These are phyloP conservation scores for Chaetorhynchus papuensis DNA, from an alignment of 2,113 vertebrate genomes.

Conservation along the genomic window DNA sequence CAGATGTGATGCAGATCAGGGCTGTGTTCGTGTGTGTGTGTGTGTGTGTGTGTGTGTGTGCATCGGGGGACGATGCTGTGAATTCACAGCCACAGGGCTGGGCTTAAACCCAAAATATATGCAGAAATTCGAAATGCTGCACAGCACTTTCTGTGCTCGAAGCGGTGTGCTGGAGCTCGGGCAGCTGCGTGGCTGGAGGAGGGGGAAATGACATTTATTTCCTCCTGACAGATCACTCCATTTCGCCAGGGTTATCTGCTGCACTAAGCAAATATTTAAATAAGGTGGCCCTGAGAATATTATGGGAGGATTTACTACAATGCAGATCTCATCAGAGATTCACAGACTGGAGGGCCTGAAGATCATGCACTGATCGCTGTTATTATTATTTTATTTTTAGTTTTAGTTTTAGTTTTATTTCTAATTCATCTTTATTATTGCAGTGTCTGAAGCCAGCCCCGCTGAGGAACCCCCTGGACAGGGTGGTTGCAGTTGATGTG, in stretches of 20 bases:
- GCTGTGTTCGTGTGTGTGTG: not conserved
- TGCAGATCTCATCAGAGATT: not conserved
- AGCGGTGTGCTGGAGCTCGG: not conserved
- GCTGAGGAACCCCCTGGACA: not conserved
- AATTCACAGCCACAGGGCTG: not conserved
- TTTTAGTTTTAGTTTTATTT: not conserved
- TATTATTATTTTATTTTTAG: not conserved
- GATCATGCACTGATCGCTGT: not conserved
- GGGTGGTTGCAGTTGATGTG: not conserved
- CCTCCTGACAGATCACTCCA: conserved; percentile 15
- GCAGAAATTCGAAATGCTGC: not conserved
- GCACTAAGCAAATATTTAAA: conserved; percentile 62
- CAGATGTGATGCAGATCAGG: not conserved
- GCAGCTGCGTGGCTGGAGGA: not conserved
- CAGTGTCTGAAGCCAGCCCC: not conserved
- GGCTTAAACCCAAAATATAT: not conserved
- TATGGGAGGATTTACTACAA: conserved; percentile 13
- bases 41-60: not conserved
- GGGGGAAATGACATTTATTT: conserved; percentile 31
- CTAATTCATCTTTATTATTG: not conserved
- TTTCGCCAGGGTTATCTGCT: conserved; percentile 18
- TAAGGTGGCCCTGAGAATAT: conserved; percentile 7
- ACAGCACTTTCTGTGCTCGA: not conserved
- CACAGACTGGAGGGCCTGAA: not conserved
- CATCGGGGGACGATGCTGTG: not conserved